These are phyloP conservation scores for Uloborus plumipes DNA, from an alignment of 2,888 invertebrate genomes.

Conservation along the genomic window DNA sequence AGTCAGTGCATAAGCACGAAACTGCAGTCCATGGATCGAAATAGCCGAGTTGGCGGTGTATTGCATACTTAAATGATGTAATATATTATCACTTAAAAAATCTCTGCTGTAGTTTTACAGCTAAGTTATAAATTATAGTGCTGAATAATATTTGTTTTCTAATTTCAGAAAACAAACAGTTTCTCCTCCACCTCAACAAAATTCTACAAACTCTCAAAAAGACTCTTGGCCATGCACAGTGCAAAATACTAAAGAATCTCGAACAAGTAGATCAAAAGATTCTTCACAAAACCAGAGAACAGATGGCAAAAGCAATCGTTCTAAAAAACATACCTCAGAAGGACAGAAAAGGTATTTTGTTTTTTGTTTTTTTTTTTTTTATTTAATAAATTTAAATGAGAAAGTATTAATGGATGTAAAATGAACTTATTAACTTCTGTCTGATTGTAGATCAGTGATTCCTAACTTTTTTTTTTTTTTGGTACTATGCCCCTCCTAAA, in stretches of 20 bases:
- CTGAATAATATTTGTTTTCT: neutral
- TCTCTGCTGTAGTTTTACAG: neutral
- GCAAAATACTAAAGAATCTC: conserved; percentile 55
- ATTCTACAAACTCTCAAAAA: conserved; percentile 34
- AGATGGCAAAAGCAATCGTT: conserved; percentile 53
- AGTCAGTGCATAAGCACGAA: too few relatives aligned
- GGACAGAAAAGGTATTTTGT: conserved; percentile 43
- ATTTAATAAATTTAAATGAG: too few relatives aligned
- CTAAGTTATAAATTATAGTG: neutral
- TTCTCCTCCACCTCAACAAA: conserved; percentile 49
- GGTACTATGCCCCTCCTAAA: too few relatives aligned
- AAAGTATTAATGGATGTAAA: too few relatives aligned
- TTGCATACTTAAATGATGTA: too few relatives aligned
- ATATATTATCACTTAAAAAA: neutral
- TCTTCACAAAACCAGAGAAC: conserved; percentile 50
- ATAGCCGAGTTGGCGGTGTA: too few relatives aligned
- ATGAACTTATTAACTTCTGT: too few relatives aligned
- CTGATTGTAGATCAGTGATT: too few relatives aligned
- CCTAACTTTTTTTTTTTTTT: too few relatives aligned
- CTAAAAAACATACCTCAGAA: conserved; percentile 56
- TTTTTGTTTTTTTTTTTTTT: too few relatives aligned
- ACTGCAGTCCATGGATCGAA: too few relatives aligned
- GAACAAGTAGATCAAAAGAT: conserved; percentile 58
- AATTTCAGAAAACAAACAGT: conserved; percentile 53
- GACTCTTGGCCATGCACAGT: conserved; percentile 59